Percentiles rank a stretch among this genome's conserved stretches.
These are phyloP conservation scores for Tinea trinotella DNA, from an alignment of 2,888 invertebrate genomes.

Conservation along the genomic window DNA sequence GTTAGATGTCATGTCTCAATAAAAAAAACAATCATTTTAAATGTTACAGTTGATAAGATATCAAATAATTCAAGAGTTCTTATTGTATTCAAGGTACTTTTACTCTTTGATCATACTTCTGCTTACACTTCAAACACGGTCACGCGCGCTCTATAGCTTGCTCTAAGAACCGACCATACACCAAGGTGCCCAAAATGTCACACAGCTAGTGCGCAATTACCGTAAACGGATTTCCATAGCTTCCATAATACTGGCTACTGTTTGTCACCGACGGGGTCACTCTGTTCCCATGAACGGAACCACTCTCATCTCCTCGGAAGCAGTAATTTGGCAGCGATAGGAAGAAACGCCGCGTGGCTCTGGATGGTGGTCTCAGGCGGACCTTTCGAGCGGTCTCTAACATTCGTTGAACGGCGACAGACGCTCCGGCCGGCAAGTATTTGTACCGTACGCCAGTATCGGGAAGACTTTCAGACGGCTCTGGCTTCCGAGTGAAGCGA, in stretches of 20 bases:
- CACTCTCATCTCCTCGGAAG: slow-evolving; percentile 40
- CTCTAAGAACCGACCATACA: slow-evolving; percentile 27
- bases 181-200: slow-evolving; percentile 29
- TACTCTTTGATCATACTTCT: too few species aligned
- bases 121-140: too few species aligned
- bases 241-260: slow-evolving; percentile 43
- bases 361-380: slow-evolving; percentile 28
- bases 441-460: slow-evolving; percentile 38
- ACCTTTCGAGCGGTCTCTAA: slow-evolving; percentile 33
- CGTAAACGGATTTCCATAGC: slow-evolving; percentile 54
- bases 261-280: slow-evolving; percentile 45
- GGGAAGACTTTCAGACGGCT: slow-evolving; percentile 13
- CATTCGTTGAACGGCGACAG: slow-evolving; percentile 34
- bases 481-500: slow-evolving; percentile 1
- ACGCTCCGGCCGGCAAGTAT: slow-evolving; percentile 45
- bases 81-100: too few species aligned
- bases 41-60: too few species aligned
- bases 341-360: slow-evolving; percentile 27
- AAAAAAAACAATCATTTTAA: too few species aligned
- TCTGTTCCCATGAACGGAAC: slow-evolving; percentile 28
- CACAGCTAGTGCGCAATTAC: slow-evolving; percentile 32
- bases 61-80: too few species aligned
- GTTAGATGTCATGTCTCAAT: too few species aligned
- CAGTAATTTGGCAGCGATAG: slow-evolving; percentile 41
- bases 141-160: slow-evolving; percentile 10